These are phyloP conservation scores for Phalloptychus januarius DNA, from an alignment of 2,797 vertebrate genomes.

Conservation along the genomic window DNA sequence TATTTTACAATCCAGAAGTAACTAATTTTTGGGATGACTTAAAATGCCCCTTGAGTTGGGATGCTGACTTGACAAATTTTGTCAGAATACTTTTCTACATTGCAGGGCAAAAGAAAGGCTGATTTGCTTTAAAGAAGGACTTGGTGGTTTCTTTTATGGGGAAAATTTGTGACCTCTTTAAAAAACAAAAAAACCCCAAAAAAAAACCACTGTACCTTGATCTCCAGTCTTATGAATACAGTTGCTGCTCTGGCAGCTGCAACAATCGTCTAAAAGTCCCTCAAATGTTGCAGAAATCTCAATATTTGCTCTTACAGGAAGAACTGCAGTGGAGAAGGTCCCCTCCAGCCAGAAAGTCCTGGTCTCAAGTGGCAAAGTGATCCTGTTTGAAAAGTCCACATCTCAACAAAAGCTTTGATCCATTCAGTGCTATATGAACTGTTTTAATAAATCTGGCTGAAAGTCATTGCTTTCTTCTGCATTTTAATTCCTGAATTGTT, in stretches of 20 bases:
- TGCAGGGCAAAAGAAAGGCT: neutral
- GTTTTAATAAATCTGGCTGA: constrained; percentile 65
- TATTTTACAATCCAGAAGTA: neutral
- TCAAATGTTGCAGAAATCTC: neutral
- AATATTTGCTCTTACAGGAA: constrained; percentile 48
- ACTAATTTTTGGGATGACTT: neutral
- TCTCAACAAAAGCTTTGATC: neutral
- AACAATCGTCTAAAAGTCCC: neutral
- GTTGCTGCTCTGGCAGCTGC: neutral
- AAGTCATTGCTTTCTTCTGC: neutral
- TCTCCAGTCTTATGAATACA: neutral
- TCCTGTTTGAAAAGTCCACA: constrained; percentile 32
- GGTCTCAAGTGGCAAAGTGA: constrained; percentile 73
- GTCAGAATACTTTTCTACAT: neutral
- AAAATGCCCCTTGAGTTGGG: neutral
- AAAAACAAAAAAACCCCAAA: too few species aligned
- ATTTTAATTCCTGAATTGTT: neutral
- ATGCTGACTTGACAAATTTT: neutral
- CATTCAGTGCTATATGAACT: neutral
- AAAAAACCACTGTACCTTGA: too few species aligned
- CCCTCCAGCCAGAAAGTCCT: constrained; percentile 36
- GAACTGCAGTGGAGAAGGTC: constrained; percentile 22
- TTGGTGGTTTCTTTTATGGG: neutral
- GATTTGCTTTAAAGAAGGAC: neutral
- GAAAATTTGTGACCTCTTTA: neutral